Evolutionary conservation across 2,113 vertebrate species (phyloP), one percentile per base, ranked within the genome.

Genomic region (Tamias sibiricus): DNA sequence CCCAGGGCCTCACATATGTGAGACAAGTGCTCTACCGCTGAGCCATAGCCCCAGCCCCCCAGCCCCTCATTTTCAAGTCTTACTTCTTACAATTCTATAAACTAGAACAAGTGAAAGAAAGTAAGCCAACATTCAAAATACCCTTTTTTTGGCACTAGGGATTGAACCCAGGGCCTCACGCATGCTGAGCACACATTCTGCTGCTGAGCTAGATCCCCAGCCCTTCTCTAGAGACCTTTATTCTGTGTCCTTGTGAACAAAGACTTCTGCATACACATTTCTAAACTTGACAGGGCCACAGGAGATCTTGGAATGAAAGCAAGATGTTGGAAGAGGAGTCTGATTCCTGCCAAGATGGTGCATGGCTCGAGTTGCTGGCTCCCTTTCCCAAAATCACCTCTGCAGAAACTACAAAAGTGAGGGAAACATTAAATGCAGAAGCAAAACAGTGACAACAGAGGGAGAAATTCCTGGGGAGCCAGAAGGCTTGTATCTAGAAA

Each of bases 401-500:
- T 11, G 32, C 68, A 30, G 94, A 74, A 30, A 62, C 54, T 10
- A 12, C 0, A 28, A 52, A 62, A 10, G 20, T 4, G 66, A 69
- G 22, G 81, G 42, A 64, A 87, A 35, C 14, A 6, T 8, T 3
- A 74, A 62, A 62, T 5, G 20, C 59, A 90, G 74, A 72, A 88
- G 13, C 47, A 49, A 49, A 49, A 49, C 47, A 49, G 3, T 0
- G 47, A 54, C 47, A 52, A 26, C 57, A 26, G 5, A 62, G 49
- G 0, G 14, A 44, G 49, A 44, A 44, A 11, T 14, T 75, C 76
- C n/a, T 1, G 17, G 68, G 44, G 64, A 66, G 30, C 22, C 19
- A 32, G 30, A 14, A 9, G 9, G n/a, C 0, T 0, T 0, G 2
- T 1, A 5, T 62, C 79, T 19, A 28, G n/a, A 52, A 10, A 8